Conservation (phyloP, 2,888 invertebrate genomes). For the Odontocolon sp. region DNA sequence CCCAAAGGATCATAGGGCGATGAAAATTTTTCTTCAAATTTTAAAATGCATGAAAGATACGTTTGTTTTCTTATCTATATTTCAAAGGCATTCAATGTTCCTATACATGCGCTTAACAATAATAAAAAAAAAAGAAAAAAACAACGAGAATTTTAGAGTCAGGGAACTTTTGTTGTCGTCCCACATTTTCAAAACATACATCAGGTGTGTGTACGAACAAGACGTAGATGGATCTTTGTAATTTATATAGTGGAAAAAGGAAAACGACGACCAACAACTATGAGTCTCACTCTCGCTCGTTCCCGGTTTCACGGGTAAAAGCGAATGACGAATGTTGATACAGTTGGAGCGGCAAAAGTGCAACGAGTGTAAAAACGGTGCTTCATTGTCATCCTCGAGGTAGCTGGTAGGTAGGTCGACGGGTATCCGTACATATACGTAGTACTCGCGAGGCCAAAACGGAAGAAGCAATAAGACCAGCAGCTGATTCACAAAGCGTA, state of each 20-base stretch:
- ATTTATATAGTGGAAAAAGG: constrained; percentile 4
- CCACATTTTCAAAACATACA: constrained; percentile 9
- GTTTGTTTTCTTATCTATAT: too few relatives aligned
- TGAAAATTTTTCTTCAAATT: neutral
- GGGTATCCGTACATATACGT: neutral
- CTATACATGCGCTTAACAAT: neutral
- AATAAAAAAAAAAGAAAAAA: neutral
- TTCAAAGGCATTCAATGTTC: neutral
- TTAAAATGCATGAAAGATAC: neutral
- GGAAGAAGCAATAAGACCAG: too few relatives aligned
- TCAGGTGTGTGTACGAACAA: constrained; percentile 20
- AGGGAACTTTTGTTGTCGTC: constrained; percentile 7
- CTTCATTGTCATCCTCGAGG: constrained; percentile 26
- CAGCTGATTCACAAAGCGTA: constrained; percentile 21
- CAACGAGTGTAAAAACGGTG: constrained; percentile 23
- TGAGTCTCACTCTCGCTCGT: neutral
- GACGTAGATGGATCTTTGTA: constrained; percentile 1
- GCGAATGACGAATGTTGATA: constrained; percentile 22
- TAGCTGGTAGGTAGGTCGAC: constrained; percentile 24
- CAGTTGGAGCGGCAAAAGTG: constrained; percentile 28
- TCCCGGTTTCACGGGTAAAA: neutral
- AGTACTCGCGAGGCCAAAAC: too few relatives aligned
- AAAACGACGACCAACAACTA: constrained; percentile 8
- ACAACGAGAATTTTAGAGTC: neutral
- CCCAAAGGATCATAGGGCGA: neutral